These are phyloP conservation scores for Aphis craccivora DNA, from an alignment of 1,140 invertebrate species.

Conservation along the genomic window DNA sequence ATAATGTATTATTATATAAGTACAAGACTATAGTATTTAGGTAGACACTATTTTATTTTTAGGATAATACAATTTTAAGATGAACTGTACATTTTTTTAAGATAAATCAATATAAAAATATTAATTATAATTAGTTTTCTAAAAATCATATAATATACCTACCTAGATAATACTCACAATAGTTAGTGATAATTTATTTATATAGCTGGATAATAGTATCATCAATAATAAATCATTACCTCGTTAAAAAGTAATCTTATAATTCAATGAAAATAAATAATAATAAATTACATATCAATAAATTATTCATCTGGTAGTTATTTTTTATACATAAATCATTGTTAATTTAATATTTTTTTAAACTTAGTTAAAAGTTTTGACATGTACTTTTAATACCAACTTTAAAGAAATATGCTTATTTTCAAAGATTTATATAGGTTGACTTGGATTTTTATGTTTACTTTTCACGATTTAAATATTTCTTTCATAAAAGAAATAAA, in stretches of 20 bases:
- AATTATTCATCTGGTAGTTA: not conserved
- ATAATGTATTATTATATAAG: not conserved
- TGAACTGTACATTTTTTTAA: not conserved
- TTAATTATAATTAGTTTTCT: not conserved
- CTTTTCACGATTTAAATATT: not conserved
- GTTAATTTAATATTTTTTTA: not conserved
- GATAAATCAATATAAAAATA: not conserved
- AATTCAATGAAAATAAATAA: not conserved
- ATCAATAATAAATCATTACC: too few species aligned
- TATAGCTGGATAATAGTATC: too few species aligned
- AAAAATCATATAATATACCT: not conserved
- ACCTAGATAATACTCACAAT: too few species aligned
- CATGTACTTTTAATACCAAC: not conserved
- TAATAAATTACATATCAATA: not conserved
- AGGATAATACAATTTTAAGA: not conserved
- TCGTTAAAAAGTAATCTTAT: not conserved
- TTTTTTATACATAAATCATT: not conserved
- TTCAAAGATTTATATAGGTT: not conserved
- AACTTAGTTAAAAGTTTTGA: not conserved
- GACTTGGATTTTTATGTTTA: not conserved
- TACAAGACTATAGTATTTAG: not conserved
- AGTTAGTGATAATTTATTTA: too few species aligned
- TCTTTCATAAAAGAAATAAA: not conserved
- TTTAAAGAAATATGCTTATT: not conserved
- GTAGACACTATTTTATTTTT: not conserved